Conservation (phyloP, 2,888 invertebrate genomes). For the Adelphocoris suturalis region DNA sequence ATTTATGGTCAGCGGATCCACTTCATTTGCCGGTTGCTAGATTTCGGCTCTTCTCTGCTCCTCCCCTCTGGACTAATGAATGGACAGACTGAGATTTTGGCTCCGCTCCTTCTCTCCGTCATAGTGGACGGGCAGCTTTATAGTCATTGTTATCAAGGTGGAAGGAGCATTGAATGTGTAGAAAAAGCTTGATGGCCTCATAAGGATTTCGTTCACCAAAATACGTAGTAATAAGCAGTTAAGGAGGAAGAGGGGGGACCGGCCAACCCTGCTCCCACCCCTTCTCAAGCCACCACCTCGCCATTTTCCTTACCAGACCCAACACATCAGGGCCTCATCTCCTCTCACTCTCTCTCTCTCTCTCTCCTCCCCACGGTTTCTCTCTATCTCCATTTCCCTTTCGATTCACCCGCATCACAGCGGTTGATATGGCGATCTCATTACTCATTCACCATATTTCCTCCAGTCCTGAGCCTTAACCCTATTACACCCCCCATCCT, state of each 20-base stretch:
- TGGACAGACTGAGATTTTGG: too few species aligned
- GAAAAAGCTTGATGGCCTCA: background rate
- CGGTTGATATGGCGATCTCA: constrained; percentile 29
- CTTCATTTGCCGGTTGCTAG: too few species aligned
- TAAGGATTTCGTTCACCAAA: constrained; percentile 21
- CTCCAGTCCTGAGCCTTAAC: constrained; percentile 11
- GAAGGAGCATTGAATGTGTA: background rate
- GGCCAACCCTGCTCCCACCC: background rate
- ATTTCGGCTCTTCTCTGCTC: too few species aligned
- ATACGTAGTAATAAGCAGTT: background rate
- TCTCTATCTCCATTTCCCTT: background rate
- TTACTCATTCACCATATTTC: constrained; percentile 52
- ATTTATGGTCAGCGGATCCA: too few species aligned
- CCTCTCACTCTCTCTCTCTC: background rate
- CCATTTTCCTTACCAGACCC: too few species aligned
- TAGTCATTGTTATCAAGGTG: too few species aligned
- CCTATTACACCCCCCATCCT: constrained; percentile 24
- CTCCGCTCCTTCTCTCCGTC: too few species aligned
- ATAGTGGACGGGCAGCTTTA: too few species aligned
- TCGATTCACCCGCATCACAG: constrained; percentile 30
- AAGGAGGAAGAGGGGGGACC: background rate
- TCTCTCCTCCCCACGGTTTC: background rate
- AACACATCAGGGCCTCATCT: background rate
- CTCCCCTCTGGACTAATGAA: too few species aligned
- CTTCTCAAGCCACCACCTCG: background rate